Percentiles rank a stretch among this genome's conserved stretches.
These are phyloP conservation scores for Drosophila punjabiensis DNA, from an alignment of 1,140 invertebrate species.

Conservation along the genomic window DNA sequence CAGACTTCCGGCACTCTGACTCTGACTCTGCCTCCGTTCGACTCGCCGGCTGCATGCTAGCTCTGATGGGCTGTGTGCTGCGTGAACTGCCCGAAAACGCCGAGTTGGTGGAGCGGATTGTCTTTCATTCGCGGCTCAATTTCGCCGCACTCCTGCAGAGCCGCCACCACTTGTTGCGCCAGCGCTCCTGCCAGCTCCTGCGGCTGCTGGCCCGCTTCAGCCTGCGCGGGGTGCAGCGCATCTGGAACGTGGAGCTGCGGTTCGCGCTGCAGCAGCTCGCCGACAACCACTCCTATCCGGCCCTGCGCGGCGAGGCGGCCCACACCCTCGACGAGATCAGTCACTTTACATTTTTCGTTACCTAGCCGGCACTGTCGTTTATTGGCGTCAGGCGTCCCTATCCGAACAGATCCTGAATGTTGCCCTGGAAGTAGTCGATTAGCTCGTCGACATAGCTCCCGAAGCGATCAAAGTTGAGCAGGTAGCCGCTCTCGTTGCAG, in stretches of 20 bases:
- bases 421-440: conserved; percentile 77
- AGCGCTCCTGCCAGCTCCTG: conserved; percentile 89
- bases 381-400: conserved; percentile 42
- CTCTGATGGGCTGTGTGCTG: conserved; percentile 91
- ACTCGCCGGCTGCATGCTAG: conserved; percentile 87
- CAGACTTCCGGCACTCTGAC: conserved; percentile 88
- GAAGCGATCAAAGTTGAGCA: conserved; percentile 71
- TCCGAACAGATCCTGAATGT: conserved; percentile 63
- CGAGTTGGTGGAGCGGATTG: conserved; percentile 90
- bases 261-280: conserved; percentile 86
- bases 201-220: conserved; percentile 89
- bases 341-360: conserved; percentile 86
- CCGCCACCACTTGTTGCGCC: conserved; percentile 87
- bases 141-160: conserved; percentile 88
- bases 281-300: conserved; percentile 53
- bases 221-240: conserved; percentile 88
- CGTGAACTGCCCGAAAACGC: conserved; percentile 91
- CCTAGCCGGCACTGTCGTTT: conserved; percentile 41
- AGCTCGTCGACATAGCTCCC: conserved; percentile 70
- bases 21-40: conserved; percentile 88
- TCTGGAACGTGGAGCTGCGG: conserved; percentile 87
- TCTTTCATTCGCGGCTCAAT: conserved; percentile 87
- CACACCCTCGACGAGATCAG: conserved; percentile 86
- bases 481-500: conserved; percentile 70
- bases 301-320: conserved; percentile 85